phyloP scores from a whole-genome alignment of 2,888 invertebrate species.

The Junonia oenone region DNA sequence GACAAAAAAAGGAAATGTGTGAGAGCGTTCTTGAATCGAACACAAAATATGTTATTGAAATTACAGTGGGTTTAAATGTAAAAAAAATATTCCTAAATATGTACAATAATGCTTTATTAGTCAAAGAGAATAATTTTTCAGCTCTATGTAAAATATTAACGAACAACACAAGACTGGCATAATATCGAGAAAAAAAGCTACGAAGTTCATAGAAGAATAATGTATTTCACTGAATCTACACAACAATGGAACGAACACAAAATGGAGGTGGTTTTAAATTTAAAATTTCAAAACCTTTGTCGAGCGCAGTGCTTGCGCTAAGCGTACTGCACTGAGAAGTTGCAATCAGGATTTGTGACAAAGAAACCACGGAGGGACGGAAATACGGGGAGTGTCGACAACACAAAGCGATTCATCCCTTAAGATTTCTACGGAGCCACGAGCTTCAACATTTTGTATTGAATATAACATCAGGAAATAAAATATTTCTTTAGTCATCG shows the following conservation, averaged over 20 bases:
- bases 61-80: neutral
- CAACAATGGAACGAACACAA: slow-evolving; percentile 25
- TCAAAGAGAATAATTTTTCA: slow-evolving; percentile 3
- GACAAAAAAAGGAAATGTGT: too few relatives aligned
- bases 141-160: neutral
- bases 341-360: slow-evolving; percentile 51
- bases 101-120: too few relatives aligned
- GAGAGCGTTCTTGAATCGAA: too few relatives aligned
- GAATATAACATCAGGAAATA: slow-evolving; percentile 9
- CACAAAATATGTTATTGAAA: too few relatives aligned
- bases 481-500: neutral
- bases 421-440: slow-evolving; percentile 48
- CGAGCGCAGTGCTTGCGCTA: slow-evolving; percentile 30
- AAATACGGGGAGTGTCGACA: slow-evolving; percentile 52
- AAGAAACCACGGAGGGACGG: slow-evolving; percentile 44
- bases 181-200: slow-evolving; percentile 6
- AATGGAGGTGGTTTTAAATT: slow-evolving; percentile 32
- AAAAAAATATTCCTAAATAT: neutral
- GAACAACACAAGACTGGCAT: slow-evolving; percentile 1
- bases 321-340: slow-evolving; percentile 38
- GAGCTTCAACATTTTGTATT: slow-evolving; percentile 19
- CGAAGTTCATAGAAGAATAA: slow-evolving; percentile 16
- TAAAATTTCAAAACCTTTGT: slow-evolving; percentile 31
- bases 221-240: slow-evolving; percentile 25
- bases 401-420: slow-evolving; percentile 47